phyloP scores from a whole-genome alignment of 2,113 vertebrate genomes.

The Gasterosteus aculeatus region DNA sequence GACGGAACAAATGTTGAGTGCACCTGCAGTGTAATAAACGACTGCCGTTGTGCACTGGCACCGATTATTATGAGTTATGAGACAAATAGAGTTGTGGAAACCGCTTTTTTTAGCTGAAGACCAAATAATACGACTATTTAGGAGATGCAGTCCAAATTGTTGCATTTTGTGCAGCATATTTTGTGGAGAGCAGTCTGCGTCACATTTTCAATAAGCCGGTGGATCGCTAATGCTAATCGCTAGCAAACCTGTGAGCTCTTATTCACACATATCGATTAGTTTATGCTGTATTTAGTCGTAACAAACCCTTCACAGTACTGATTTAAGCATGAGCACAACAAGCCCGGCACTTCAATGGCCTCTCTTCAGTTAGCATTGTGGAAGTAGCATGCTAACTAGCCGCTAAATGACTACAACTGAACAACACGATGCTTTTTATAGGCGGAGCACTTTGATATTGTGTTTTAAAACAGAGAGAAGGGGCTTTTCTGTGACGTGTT shows the following conservation, averaged over 20 bases:
- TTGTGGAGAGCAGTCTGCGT: not conserved
- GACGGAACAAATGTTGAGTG: not conserved
- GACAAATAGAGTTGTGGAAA: not conserved
- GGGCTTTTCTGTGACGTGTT: too few species aligned
- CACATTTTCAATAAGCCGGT: too few species aligned
- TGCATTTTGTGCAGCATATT: not conserved
- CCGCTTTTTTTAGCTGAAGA: not conserved
- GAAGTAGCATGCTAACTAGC: not conserved
- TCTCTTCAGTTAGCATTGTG: not conserved
- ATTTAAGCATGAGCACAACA: too few species aligned
- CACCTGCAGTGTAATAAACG: constrained; percentile 9
- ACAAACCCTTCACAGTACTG: too few species aligned
- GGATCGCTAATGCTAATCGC: too few species aligned
- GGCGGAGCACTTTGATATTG: not conserved
- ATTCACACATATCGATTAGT: too few species aligned
- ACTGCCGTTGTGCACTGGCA: not conserved
- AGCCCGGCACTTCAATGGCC: not conserved
- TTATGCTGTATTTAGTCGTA: too few species aligned
- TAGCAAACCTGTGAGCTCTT: too few species aligned
- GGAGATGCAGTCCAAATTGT: not conserved
- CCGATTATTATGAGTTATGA: not conserved
- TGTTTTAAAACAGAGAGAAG: not conserved
- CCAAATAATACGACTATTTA: not conserved
- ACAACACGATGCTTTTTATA: not conserved
- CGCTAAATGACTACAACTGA: not conserved